phyloP scores from a whole-genome alignment of 2,888 invertebrate genomes.

The Schrankia costaestrigalis region DNA sequence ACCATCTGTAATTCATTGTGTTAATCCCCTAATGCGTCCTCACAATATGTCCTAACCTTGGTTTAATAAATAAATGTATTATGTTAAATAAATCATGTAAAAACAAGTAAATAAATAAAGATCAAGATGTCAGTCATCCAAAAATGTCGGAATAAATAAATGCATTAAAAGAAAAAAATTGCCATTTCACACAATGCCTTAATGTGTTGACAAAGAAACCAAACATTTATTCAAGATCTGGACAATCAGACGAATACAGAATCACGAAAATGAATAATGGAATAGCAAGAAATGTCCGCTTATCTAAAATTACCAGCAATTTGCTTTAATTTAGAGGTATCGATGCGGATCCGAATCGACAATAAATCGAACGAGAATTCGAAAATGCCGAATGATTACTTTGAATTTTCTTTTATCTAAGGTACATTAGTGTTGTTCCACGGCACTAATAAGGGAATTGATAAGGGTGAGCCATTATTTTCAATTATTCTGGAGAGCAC shows the following conservation, averaged over 20 bases:
- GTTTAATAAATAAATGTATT: conserved; percentile 7
- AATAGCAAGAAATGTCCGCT: not conserved
- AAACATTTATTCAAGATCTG: conserved; percentile 4
- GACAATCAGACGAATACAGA: conserved; percentile 1
- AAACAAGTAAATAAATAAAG: conserved; percentile 34
- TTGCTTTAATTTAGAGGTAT: conserved; percentile 2
- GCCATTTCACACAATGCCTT: conserved; percentile 14
- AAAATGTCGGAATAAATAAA: conserved; percentile 25
- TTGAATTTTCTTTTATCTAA: conserved; percentile 1
- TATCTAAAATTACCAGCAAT: conserved; percentile 1
- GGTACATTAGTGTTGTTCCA: conserved; percentile 2
- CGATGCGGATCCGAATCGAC: not conserved
- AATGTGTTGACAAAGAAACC: conserved; percentile 13
- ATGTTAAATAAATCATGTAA: conserved; percentile 25
- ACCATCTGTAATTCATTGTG: no score
- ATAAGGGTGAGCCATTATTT: conserved; percentile 13
- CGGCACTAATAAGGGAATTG: conserved; percentile 10
- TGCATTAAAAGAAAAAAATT: conserved; percentile 16
- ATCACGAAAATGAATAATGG: conserved; percentile 4
- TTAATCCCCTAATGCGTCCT: no score
- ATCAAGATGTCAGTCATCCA: conserved; percentile 20
- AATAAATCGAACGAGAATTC: not conserved
- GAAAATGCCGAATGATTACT: not conserved
- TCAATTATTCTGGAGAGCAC: conserved; percentile 14
- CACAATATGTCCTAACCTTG: not conserved